Percentiles rank a stretch among this genome's conserved stretches.
Evolutionary conservation across 2,888 invertebrate genomes (phyloP).

Genomic region (Notodonta ziczac): DNA sequence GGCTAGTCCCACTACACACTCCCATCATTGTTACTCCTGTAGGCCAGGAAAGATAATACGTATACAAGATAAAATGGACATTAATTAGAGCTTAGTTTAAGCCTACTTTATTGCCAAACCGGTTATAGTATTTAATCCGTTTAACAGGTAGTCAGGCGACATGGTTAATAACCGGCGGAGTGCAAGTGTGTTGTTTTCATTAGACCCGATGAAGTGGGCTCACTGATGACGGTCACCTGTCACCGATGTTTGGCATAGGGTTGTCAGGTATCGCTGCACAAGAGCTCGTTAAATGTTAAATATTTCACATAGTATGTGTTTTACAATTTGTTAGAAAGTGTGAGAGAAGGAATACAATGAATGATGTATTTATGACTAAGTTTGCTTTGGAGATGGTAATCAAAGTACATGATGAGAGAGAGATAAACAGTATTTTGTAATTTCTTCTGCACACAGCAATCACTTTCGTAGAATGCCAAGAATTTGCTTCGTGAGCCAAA

Average conservation of each 20-base stretch:
- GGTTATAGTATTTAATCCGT: slow-evolving; percentile 31
- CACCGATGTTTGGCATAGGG: slow-evolving; percentile 14
- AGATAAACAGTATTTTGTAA: too few species aligned
- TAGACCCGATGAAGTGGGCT: slow-evolving; percentile 28
- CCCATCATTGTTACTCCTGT: too few species aligned
- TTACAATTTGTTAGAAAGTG: too few species aligned
- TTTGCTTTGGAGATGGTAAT: too few species aligned
- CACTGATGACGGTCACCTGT: slow-evolving; percentile 33
- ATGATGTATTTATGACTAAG: too few species aligned
- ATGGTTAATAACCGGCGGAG: slow-evolving; percentile 16
- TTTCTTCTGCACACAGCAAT: too few species aligned
- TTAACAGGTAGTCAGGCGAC: slow-evolving; percentile 24
- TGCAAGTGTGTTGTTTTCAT: slow-evolving; percentile 32
- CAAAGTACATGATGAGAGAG: too few species aligned
- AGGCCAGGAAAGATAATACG: too few species aligned
- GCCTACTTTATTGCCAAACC: slow-evolving; percentile 30
- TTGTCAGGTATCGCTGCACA: neutral
- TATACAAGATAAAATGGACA: neutral
- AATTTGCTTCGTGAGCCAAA: too few species aligned
- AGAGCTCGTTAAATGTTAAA: neutral
- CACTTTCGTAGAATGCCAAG: too few species aligned
- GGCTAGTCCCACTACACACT: too few species aligned
- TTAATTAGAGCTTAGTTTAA: slow-evolving; percentile 14
- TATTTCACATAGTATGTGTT: too few species aligned
- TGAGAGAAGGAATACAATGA: neutral